A percentile compares a stretch with the other conserved stretches of the same genome.
phyloP scores from a whole-genome alignment of 1,140 invertebrate species.

The Drosophila eugracilis region DNA sequence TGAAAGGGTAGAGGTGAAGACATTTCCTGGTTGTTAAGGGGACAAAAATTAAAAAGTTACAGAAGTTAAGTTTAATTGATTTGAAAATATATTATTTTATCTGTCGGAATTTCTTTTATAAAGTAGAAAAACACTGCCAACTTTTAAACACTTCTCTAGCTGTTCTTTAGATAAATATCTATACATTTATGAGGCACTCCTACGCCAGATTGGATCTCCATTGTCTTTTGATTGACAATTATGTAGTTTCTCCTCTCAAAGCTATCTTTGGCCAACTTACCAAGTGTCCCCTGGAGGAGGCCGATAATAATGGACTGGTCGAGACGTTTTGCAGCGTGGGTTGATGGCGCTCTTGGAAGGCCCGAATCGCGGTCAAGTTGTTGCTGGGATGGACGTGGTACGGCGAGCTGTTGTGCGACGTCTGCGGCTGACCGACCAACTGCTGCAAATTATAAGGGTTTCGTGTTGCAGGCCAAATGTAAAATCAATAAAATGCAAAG shows the following conservation, averaged over 20 bases:
- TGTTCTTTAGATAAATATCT: background rate
- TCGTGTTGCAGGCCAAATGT: slow-evolving; percentile 11
- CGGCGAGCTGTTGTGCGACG: slow-evolving; percentile 77
- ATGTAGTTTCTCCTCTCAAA: background rate
- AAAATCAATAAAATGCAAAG: slow-evolving; percentile 47
- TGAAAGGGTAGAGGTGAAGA: slow-evolving; percentile 84
- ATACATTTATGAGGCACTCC: background rate
- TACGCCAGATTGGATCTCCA: background rate
- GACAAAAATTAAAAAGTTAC: background rate
- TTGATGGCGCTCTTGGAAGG: slow-evolving; percentile 76
- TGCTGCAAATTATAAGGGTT: slow-evolving; percentile 41
- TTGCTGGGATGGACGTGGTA: slow-evolving; percentile 84
- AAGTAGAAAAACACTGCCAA: background rate
- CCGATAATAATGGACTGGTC: slow-evolving; percentile 77
- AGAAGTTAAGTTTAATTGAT: too few species aligned
- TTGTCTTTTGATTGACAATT: background rate
- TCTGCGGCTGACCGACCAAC: slow-evolving; percentile 50
- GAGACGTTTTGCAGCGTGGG: slow-evolving; percentile 79
- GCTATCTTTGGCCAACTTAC: slow-evolving; percentile 34
- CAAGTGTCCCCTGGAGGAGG: slow-evolving; percentile 74
- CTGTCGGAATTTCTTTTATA: too few species aligned
- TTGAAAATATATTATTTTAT: too few species aligned
- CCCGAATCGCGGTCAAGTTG: slow-evolving; percentile 79
- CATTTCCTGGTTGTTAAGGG: slow-evolving; percentile 63
- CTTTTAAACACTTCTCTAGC: background rate